Conservation (phyloP, 2,888 invertebrate genomes). For the Druceiella hillmani region DNA sequence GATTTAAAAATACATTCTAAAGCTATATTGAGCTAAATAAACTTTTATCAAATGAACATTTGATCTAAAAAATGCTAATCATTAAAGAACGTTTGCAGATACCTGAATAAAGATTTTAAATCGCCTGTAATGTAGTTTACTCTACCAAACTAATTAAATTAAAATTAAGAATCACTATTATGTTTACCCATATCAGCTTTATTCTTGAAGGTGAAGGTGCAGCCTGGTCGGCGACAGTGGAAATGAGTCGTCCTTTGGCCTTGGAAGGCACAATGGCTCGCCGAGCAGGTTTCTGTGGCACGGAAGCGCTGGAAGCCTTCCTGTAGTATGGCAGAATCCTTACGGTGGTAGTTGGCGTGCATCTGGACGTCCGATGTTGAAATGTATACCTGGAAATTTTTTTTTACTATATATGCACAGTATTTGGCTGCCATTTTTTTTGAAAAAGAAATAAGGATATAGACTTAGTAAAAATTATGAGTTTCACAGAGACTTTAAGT, state of each 20-base stretch:
- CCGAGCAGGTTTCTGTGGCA: constrained; percentile 93
- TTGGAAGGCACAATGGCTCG: constrained; percentile 85
- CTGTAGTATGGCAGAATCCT: constrained; percentile 95
- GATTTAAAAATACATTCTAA: no score
- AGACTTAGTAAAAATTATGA: no score
- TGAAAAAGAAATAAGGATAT: no score
- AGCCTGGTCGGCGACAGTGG: constrained; percentile 87
- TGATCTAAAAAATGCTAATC: no score
- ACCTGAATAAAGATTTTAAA: no score
- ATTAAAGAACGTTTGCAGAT: not conserved
- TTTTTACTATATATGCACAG: no score
- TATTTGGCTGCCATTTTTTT: no score
- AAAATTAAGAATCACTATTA: constrained; percentile 5
- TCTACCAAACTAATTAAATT: constrained; percentile 1
- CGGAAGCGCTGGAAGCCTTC: constrained; percentile 96
- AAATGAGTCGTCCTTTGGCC: constrained; percentile 97
- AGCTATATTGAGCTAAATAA: no score
- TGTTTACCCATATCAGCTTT: constrained; percentile 97
- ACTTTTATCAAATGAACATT: not conserved
- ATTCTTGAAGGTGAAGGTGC: constrained; percentile 96
- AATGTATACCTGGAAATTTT: constrained; percentile 69
- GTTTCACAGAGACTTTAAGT: no score
- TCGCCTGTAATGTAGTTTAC: no score
- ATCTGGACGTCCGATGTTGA: constrained; percentile 98
- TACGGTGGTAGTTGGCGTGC: constrained; percentile 98